Conservation (phyloP, 2,113 vertebrate genomes). For the Phyllopteryx taeniolatus region DNA sequence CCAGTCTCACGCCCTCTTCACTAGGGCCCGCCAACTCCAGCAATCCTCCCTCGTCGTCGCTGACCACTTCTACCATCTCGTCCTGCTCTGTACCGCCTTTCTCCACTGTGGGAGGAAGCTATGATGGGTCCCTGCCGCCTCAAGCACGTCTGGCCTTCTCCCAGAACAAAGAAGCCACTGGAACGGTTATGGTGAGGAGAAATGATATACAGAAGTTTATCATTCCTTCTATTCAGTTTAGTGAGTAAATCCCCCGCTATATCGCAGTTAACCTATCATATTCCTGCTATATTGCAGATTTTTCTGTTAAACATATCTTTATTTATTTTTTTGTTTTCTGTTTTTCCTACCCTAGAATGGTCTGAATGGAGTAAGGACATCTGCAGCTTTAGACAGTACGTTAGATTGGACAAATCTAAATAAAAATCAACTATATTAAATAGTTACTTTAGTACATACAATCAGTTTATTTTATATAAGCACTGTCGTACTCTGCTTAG, state of each 20-base stretch:
- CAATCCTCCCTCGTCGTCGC: constrained; percentile 49
- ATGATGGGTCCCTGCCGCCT: constrained; percentile 63
- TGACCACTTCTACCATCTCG: constrained; percentile 46
- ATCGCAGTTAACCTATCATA: too few relatives aligned
- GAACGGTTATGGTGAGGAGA: constrained; percentile 69
- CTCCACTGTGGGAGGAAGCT: constrained; percentile 63
- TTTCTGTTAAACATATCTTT: neutral
- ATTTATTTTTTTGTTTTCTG: neutral
- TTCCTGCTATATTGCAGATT: too few relatives aligned
- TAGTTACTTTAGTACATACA: neutral
- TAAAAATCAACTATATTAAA: neutral
- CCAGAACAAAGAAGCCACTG: constrained; percentile 70
- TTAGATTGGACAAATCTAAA: constrained; percentile 27
- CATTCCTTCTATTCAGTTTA: neutral
- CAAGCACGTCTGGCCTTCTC: constrained; percentile 69
- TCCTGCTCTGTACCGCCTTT: constrained; percentile 57
- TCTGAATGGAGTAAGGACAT: constrained; percentile 79
- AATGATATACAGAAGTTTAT: neutral
- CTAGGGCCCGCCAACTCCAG: constrained; percentile 52
- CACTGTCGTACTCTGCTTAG: constrained; percentile 51
- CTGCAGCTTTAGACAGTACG: constrained; percentile 86
- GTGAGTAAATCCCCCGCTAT: too few relatives aligned
- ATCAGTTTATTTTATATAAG: neutral
- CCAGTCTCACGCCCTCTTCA: constrained; percentile 65
- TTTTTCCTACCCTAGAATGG: constrained; percentile 79